Conservation (phyloP, 2,888 invertebrate species). For the Sphinx pinastri region DNA sequence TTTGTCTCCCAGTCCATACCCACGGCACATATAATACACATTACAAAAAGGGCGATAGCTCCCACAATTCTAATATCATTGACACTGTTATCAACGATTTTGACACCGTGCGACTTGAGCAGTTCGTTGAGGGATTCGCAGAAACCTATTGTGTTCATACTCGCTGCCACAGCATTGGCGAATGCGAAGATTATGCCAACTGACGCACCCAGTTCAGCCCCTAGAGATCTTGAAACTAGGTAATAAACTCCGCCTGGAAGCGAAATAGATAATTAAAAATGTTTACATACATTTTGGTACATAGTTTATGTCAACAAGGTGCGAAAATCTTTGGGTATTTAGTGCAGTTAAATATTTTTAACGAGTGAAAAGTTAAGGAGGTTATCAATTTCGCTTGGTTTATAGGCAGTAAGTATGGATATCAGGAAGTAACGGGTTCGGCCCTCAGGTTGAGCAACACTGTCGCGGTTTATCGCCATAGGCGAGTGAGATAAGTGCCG, state of each 20-base stretch:
- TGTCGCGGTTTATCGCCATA: too few relatives aligned
- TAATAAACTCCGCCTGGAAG: constrained; percentile 94
- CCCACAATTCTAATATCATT: constrained; percentile 95
- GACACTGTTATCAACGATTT: constrained; percentile 87
- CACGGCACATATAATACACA: constrained; percentile 93
- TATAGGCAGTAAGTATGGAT: too few relatives aligned
- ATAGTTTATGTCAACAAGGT: too few relatives aligned
- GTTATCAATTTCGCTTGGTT: too few relatives aligned
- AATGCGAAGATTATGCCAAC: constrained; percentile 98
- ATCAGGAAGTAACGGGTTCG: too few relatives aligned
- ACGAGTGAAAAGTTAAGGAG: too few relatives aligned
- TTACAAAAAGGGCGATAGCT: constrained; percentile 88
- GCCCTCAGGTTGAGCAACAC: too few relatives aligned
- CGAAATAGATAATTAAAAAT: neutral
- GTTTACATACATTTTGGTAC: too few relatives aligned
- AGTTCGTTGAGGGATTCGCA: constrained; percentile 94
- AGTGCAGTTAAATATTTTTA: too few relatives aligned
- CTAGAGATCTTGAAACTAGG: constrained; percentile 96
- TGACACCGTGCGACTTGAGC: constrained; percentile 83
- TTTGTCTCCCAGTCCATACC: constrained; percentile 99
- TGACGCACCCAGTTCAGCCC: constrained; percentile 98
- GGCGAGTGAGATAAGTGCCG: neutral
- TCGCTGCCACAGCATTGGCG: constrained; percentile 97
- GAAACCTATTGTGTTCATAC: constrained; percentile 99
- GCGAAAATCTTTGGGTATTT: too few relatives aligned